A percentile compares a stretch with the other conserved stretches of the same genome.
phyloP scores from a whole-genome alignment of 1,140 invertebrate genomes.

The Heliconius himera region DNA sequence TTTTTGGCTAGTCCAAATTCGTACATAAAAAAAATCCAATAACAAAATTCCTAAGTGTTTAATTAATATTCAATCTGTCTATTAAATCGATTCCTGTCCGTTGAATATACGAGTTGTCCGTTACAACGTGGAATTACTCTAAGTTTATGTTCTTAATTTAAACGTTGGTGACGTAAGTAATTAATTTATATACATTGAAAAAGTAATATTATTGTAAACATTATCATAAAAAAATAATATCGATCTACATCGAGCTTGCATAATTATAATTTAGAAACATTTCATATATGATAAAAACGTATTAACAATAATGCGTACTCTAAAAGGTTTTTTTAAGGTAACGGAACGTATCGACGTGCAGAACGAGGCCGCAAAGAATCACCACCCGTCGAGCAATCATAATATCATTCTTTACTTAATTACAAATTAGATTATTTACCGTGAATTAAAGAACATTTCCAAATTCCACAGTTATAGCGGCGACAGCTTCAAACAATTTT shows the following conservation, averaged over 20 bases:
- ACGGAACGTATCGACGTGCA: conserved; percentile 60
- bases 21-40: neutral
- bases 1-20: neutral
- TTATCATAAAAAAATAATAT: neutral
- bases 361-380: conserved; percentile 67
- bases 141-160: neutral
- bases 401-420: conserved; percentile 54
- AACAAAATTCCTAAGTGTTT: neutral
- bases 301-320: neutral
- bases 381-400: conserved; percentile 58
- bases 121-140: conserved; percentile 15
- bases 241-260: neutral
- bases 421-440: conserved; percentile 63
- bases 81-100: conserved; percentile 2
- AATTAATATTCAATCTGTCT: conserved; percentile 19
- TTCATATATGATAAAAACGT: neutral
- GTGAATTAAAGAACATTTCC: conserved; percentile 63
- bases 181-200: no score
- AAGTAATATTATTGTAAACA: no score
- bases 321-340: conserved; percentile 47
- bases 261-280: neutral
- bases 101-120: conserved; percentile 11
- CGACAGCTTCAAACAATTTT: conserved; percentile 59
- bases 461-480: conserved; percentile 52
- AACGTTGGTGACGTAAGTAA: neutral